These are phyloP conservation scores for Bothrops jararaca DNA, from an alignment of 2,113 vertebrate genomes.

Conservation along the genomic window DNA sequence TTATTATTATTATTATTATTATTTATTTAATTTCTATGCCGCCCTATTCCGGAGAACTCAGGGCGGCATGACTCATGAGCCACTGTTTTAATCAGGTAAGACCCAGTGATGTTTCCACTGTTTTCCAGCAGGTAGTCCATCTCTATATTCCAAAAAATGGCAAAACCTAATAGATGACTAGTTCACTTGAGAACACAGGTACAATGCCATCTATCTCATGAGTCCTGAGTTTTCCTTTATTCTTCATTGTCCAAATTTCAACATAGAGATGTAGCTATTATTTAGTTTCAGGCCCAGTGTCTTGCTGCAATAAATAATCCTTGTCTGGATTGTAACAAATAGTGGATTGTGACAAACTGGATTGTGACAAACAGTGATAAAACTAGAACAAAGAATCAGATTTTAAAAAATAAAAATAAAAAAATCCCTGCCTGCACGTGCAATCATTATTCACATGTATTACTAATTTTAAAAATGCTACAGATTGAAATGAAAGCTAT, in stretches of 20 bases:
- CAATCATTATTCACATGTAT: conserved; percentile 31
- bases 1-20: no score
- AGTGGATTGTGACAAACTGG: no score
- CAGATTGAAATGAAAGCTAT: conserved; percentile 11
- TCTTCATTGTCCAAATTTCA: conserved; percentile 26
- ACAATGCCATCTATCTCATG: conserved; percentile 8
- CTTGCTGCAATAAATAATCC: conserved; percentile 1
- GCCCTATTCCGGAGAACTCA: no score
- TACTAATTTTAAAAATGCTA: conserved; percentile 37
- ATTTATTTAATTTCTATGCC: no score
- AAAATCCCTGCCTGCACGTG: conserved; percentile 2
- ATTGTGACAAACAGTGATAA: conserved; percentile 39
- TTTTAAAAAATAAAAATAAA: not conserved
- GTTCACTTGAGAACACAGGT: conserved; percentile 9
- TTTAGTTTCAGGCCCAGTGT: conserved; percentile 8
- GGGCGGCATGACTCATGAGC: not conserved
- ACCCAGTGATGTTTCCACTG: conserved; percentile 25
- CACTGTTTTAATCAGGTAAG: not conserved
- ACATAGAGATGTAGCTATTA: conserved; percentile 15
- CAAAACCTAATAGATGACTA: not conserved
- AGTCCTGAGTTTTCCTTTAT: not conserved
- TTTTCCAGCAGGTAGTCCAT: conserved; percentile 25
- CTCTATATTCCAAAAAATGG: conserved; percentile 19
- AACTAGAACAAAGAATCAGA: conserved; percentile 5
- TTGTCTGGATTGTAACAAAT: conserved; percentile 23